Evolutionary conservation across 2,888 invertebrate genomes (phyloP), one percentile per base, ranked within the genome.

Genomic region (Ophioninae sp.): DNA sequence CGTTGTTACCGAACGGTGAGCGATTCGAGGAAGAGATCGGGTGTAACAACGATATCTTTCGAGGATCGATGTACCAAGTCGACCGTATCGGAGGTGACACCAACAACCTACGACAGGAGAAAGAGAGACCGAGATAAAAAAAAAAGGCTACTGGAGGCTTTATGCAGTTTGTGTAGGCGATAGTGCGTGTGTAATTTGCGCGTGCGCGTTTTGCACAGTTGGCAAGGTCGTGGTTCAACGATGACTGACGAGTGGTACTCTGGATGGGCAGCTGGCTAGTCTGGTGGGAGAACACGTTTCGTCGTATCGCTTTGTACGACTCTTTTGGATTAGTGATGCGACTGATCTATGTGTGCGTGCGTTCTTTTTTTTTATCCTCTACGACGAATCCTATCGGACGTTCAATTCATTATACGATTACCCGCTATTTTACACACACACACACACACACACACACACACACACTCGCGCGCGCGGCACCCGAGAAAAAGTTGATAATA

Each of bases 141-240:
- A 65, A 23, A 72, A 76, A 70, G 73, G 61, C 21, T 64, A 41
- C 80, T 80, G 61, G 57, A 65, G 37, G n/a, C n/a, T 13, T 50
- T 65, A 23, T 68, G 68, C 64, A 62, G 79, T 79, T 79, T 57
- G 76, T 70, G 76, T 30, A 30, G 82, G 78, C 72, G 83, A 79
- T 76, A 67, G 75, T 77, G 83, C 79, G 79, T 23, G 41, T 20
- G 62, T 37, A 69, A 69, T 77, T 59, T 59, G 44, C 13, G 44
- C 13, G 44, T 3, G 44, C 17, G 56, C 37, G 79, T 62, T 80
- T 70, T 70, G 50, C 73, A 73, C 69, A 61, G 84, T 85, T 82
- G 81, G 83, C 86, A 84, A 84, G 84, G 84, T 84, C 84, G 84
- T 81, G 84, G 84, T 84, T 84, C 84, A 84, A 84, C 76, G 84